These are phyloP conservation scores for Lagria hirta DNA, from an alignment of 2,888 invertebrate species.

Conservation along the genomic window DNA sequence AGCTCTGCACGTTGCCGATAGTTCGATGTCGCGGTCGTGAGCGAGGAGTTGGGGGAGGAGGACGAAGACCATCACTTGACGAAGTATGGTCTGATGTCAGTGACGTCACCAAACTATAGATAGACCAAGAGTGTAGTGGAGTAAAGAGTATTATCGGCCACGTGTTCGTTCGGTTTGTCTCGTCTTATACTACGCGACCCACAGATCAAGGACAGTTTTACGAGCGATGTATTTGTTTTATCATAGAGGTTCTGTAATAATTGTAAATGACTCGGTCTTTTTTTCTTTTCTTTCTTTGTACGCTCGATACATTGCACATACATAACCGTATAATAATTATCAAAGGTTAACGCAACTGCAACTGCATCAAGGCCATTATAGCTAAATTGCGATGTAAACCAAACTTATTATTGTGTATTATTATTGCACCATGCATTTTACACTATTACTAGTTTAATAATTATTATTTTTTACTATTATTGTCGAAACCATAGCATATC, in stretches of 20 bases:
- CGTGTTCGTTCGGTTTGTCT: conserved; percentile 49
- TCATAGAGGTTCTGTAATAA: conserved; percentile 41
- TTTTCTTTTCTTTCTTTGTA: neutral
- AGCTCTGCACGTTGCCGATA: conserved; percentile 45
- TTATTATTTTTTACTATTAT: too few species aligned
- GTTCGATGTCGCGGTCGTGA: too few species aligned
- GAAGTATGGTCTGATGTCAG: conserved; percentile 51
- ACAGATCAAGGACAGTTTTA: conserved; percentile 57
- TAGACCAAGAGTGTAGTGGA: conserved; percentile 35
- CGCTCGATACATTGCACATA: conserved; percentile 45
- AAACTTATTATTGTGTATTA: too few species aligned
- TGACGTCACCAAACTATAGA: conserved; percentile 48
- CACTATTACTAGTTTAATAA: too few species aligned
- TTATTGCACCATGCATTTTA: too few species aligned
- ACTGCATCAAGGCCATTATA: conserved; percentile 52
- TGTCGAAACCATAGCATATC: too few species aligned
- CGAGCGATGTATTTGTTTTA: conserved; percentile 53
- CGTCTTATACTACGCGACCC: conserved; percentile 54
- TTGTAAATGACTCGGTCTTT: conserved; percentile 41
- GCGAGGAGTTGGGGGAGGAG: conserved; percentile 45
- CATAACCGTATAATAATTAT: conserved; percentile 28
- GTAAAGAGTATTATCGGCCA: conserved; percentile 42
- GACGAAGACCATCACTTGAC: too few species aligned
- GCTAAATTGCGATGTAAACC: too few species aligned
- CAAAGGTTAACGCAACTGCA: conserved; percentile 38